phyloP scores from a whole-genome alignment of 2,797 vertebrate genomes.

The Poecilia velifera region DNA sequence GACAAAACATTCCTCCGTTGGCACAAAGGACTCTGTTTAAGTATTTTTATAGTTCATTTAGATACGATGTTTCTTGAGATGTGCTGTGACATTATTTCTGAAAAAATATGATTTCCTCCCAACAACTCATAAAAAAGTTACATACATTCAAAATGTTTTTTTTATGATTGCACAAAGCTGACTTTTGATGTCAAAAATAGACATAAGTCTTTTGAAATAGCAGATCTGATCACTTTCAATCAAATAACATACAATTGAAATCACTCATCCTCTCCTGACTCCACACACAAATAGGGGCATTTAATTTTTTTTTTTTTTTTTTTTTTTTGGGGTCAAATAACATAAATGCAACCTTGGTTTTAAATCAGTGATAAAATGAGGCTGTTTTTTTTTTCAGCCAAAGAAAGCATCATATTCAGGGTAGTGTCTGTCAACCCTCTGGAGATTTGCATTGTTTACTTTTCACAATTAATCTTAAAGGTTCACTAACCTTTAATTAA shows the following conservation, averaged over 20 bases:
- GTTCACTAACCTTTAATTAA: background rate
- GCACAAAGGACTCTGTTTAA: background rate
- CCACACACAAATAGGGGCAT: background rate
- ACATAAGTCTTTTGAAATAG: background rate
- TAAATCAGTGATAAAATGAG: background rate
- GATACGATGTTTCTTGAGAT: background rate
- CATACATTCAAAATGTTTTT: no score
- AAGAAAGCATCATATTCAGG: no score
- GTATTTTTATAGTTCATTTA: background rate
- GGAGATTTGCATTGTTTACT: background rate
- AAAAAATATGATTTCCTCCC: background rate
- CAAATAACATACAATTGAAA: background rate
- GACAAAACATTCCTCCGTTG: background rate
- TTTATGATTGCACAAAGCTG: background rate
- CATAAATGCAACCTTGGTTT: background rate
- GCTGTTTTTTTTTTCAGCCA: background rate
- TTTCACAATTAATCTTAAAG: background rate
- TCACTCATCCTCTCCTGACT: background rate
- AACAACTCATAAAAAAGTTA: background rate
- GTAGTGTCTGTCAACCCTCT: background rate
- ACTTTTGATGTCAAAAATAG: background rate
- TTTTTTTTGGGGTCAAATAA: background rate
- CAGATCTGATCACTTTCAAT: background rate
- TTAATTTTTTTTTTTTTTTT: background rate
- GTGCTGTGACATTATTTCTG: background rate